A percentile compares a stretch with the other conserved stretches of the same genome.
These are phyloP conservation scores for Sapajus apella DNA, from an alignment of 2,113 vertebrate species.

Conservation along the genomic window DNA sequence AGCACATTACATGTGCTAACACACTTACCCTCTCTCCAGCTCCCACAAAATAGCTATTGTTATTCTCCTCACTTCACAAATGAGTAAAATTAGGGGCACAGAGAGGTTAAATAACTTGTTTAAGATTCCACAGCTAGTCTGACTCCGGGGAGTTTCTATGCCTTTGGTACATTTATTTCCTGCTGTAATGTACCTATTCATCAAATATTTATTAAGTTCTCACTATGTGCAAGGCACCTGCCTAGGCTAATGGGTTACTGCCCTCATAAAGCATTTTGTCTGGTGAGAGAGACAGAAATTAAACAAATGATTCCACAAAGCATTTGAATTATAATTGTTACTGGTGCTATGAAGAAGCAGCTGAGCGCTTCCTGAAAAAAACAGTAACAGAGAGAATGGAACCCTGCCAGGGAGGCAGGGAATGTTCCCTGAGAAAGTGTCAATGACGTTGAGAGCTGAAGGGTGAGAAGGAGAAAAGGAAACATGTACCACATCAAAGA, in stretches of 20 bases:
- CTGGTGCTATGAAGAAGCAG: background rate
- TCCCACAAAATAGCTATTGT: background rate
- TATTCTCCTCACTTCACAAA: constrained; percentile 31
- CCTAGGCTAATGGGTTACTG: background rate
- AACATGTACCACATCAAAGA: background rate
- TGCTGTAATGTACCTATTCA: background rate
- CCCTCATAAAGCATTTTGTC: background rate
- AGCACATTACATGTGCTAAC: constrained; percentile 17
- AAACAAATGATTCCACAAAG: background rate
- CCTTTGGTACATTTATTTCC: background rate
- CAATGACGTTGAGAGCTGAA: background rate
- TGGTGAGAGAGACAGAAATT: background rate
- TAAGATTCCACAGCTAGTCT: background rate
- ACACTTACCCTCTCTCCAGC: background rate
- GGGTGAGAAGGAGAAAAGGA: background rate
- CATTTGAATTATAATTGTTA: background rate
- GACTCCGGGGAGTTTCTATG: background rate
- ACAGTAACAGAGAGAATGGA: background rate
- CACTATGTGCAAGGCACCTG: background rate
- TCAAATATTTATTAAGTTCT: background rate
- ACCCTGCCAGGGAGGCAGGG: background rate
- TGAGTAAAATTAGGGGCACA: background rate
- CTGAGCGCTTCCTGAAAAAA: background rate
- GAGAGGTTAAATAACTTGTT: constrained; percentile 20
- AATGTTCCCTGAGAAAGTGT: background rate